A percentile compares a stretch with the other conserved stretches of the same genome.
Evolutionary conservation across 2,113 vertebrate species (phyloP).

Genomic region (Proteles cristata): DNA sequence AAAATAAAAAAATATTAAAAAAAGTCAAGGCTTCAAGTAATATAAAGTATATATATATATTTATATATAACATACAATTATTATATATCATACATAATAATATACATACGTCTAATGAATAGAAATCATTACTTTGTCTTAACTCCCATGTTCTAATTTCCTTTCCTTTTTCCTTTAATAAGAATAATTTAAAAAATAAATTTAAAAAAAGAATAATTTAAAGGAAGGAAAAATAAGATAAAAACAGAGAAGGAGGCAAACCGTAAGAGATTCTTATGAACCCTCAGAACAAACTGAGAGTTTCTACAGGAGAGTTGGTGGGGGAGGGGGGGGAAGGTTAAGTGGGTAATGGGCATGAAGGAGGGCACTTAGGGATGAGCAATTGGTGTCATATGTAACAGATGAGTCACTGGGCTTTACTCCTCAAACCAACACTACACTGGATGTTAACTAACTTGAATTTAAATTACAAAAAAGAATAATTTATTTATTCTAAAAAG

Average conservation of each 20-base stretch:
- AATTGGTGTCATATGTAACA: too few species aligned
- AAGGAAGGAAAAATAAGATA: too few species aligned
- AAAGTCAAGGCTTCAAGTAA: background rate
- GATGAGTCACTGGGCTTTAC: too few species aligned
- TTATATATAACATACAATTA: background rate
- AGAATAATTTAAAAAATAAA: background rate
- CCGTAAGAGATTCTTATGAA: too few species aligned
- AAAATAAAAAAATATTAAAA: background rate
- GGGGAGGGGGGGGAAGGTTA: too few species aligned
- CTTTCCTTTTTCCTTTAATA: conserved; percentile 29
- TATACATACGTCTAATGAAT: background rate
- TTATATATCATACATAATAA: background rate
- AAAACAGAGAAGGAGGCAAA: too few species aligned
- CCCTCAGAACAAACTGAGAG: too few species aligned
- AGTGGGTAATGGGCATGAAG: too few species aligned
- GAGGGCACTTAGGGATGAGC: too few species aligned
- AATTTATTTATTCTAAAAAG: conserved; percentile 23
- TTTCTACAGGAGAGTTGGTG: too few species aligned
- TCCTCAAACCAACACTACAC: too few species aligned
- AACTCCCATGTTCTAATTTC: background rate
- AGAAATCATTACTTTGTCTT: conserved; percentile 23
- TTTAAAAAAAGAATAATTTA: background rate
- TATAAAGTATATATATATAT: background rate
- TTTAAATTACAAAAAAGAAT: background rate
- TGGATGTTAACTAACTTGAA: too few species aligned